phyloP scores from a whole-genome alignment of 2,797 vertebrate species.

The Hafferia zeledoni region DNA sequence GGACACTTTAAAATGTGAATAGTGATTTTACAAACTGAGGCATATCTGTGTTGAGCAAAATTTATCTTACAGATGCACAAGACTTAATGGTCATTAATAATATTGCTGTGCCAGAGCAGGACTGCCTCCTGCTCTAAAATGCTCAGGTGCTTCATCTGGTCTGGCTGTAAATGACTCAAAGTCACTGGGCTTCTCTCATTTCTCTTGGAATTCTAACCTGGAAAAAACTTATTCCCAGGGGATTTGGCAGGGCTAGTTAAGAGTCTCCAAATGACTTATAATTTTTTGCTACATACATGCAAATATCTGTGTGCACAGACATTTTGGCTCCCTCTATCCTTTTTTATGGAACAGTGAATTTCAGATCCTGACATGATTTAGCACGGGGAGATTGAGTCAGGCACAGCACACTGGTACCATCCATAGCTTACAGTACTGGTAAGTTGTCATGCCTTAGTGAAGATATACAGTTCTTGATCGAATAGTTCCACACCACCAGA shows the following conservation, averaged over 20 bases:
- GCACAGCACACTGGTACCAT: not conserved
- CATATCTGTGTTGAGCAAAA: constrained; percentile 20
- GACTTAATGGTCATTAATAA: constrained; percentile 15
- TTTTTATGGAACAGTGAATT: constrained; percentile 26
- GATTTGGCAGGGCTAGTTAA: not conserved
- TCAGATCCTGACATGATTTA: constrained; percentile 39
- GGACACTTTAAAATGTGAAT: constrained; percentile 18
- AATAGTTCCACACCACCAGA: not conserved
- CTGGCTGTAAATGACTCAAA: not conserved
- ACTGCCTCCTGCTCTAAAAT: not conserved
- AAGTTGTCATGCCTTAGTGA: not conserved
- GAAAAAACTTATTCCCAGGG: not conserved
- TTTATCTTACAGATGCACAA: not conserved
- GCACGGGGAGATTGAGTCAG: constrained; percentile 6
- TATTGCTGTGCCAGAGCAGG: not conserved
- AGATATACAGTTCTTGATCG: not conserved
- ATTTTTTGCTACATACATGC: not conserved
- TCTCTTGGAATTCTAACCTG: not conserved
- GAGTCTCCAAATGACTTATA: not conserved
- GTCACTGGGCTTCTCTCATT: not conserved
- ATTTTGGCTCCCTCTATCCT: not conserved
- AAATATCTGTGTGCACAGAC: not conserved
- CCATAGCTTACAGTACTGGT: not conserved
- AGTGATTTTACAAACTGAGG: constrained; percentile 58
- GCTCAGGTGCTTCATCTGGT: not conserved